These are phyloP conservation scores for Lathronympha strigana DNA, from an alignment of 2,888 invertebrate species.

Conservation along the genomic window DNA sequence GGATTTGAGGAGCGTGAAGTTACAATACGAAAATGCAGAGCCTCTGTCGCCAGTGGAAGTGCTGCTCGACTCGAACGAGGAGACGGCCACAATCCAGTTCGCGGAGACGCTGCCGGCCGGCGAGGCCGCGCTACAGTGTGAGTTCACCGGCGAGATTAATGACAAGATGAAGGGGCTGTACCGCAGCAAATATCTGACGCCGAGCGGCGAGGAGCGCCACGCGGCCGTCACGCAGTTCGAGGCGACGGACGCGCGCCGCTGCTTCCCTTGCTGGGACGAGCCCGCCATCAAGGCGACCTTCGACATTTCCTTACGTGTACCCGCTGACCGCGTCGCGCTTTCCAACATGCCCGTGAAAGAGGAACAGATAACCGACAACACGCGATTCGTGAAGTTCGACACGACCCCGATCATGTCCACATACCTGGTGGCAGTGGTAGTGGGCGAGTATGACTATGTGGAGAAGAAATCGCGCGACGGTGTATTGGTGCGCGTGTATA, in stretches of 20 bases:
- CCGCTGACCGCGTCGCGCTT: constrained; percentile 91
- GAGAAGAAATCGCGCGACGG: constrained; percentile 93
- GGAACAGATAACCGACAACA: constrained; percentile 72
- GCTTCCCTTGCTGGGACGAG: constrained; percentile 99
- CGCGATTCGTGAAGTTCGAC: constrained; percentile 88
- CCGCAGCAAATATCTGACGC: constrained; percentile 92
- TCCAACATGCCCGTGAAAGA: constrained; percentile 94
- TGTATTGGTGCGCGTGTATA: constrained; percentile 91
- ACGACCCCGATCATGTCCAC: constrained; percentile 97
- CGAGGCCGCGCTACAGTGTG: constrained; percentile 85
- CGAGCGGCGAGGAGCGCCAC: constrained; percentile 90
- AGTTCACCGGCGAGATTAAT: constrained; percentile 94
- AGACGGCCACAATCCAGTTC: constrained; percentile 88
- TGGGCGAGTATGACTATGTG: constrained; percentile 97
- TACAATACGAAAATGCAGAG: constrained; percentile 78
- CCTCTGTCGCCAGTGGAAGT: constrained; percentile 67
- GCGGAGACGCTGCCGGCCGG: constrained; percentile 83
- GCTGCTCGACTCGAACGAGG: constrained; percentile 81
- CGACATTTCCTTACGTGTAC: constrained; percentile 93
- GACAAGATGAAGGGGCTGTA: constrained; percentile 98
- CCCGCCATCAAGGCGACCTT: constrained; percentile 98
- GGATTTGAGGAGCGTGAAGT: constrained; percentile 85
- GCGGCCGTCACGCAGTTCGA: constrained; percentile 97
- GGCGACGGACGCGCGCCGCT: constrained; percentile 94
- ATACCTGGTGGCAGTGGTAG: constrained; percentile 96